Evolutionary conservation across 1,140 invertebrate genomes (phyloP).

Genomic region (Pectinophora gossypiella): DNA sequence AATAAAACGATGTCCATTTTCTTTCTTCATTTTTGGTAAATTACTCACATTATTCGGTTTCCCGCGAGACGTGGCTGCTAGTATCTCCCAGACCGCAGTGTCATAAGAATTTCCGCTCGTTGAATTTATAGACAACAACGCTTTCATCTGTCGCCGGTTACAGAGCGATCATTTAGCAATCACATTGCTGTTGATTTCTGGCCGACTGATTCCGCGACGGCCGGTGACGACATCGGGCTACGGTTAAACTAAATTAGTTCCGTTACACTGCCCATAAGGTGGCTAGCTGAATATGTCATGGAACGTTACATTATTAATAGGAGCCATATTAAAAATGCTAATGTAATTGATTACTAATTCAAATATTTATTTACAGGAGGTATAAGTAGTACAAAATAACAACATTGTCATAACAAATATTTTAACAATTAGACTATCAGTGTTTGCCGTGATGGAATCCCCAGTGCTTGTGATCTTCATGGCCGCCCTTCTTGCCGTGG

Average conservation of each 20-base stretch:
- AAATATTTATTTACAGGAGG: slow-evolving; percentile 52
- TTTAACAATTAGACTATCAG: slow-evolving; percentile 40
- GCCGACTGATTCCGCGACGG: slow-evolving; percentile 50
- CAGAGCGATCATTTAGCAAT: slow-evolving; percentile 64
- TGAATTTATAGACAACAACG: slow-evolving; percentile 67
- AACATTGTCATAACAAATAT: slow-evolving; percentile 37
- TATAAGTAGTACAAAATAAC: slow-evolving; percentile 37
- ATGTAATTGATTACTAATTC: background rate
- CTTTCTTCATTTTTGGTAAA: too few relatives aligned
- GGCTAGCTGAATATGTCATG: too few relatives aligned
- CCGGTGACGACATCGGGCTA: slow-evolving; percentile 55
- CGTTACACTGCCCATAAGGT: slow-evolving; percentile 35
- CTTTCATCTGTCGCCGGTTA: slow-evolving; percentile 63
- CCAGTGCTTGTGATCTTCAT: slow-evolving; percentile 81
- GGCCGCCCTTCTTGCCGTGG: slow-evolving; percentile 81
- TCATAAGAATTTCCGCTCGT: slow-evolving; percentile 45
- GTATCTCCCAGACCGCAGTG: slow-evolving; percentile 40
- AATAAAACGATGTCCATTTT: background rate
- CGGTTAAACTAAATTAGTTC: slow-evolving; percentile 55
- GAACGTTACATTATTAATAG: too few relatives aligned
- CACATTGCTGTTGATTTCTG: slow-evolving; percentile 62
- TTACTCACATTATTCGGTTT: too few relatives aligned
- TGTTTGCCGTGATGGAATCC: slow-evolving; percentile 73
- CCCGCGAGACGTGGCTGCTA: slow-evolving; percentile 33
- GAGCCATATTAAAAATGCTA: too few relatives aligned